Evolutionary conservation across 2,113 vertebrate species (phyloP).

Genomic region (Pluvianellus socialis): DNA sequence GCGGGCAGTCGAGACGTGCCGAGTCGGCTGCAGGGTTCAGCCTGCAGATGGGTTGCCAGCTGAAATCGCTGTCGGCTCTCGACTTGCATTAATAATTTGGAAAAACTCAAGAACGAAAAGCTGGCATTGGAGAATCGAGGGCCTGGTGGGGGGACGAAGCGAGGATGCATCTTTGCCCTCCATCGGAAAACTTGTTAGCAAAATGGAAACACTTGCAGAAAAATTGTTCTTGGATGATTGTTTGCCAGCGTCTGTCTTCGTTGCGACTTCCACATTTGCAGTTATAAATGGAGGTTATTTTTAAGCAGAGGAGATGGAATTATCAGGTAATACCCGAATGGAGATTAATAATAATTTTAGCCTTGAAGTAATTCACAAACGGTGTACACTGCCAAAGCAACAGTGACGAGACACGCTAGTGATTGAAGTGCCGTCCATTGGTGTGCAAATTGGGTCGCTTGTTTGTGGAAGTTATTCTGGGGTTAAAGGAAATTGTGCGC

Average conservation of each 20-base stretch:
- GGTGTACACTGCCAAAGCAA: neutral
- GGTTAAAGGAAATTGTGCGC: neutral
- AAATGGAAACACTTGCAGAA: neutral
- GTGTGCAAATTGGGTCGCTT: neutral
- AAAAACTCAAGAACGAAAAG: neutral
- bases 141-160: neutral
- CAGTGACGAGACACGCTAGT: neutral
- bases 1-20: too few species aligned
- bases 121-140: neutral
- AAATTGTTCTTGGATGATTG: neutral
- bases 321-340: neutral
- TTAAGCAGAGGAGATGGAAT: neutral
- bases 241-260: neutral
- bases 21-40: too few species aligned
- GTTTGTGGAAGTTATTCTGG: neutral
- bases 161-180: fast-evolving
- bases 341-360: neutral
- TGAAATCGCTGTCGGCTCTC: neutral
- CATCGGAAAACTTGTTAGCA: neutral
- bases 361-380: neutral
- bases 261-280: neutral
- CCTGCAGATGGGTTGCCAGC: neutral
- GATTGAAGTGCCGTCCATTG: neutral
- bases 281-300: neutral
- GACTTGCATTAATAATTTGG: neutral